A percentile compares a stretch with the other conserved stretches of the same genome.
phyloP scores from a whole-genome alignment of 37 sponge, comb jelly and placozoan genomes.

The Beroe forskalii region DNA sequence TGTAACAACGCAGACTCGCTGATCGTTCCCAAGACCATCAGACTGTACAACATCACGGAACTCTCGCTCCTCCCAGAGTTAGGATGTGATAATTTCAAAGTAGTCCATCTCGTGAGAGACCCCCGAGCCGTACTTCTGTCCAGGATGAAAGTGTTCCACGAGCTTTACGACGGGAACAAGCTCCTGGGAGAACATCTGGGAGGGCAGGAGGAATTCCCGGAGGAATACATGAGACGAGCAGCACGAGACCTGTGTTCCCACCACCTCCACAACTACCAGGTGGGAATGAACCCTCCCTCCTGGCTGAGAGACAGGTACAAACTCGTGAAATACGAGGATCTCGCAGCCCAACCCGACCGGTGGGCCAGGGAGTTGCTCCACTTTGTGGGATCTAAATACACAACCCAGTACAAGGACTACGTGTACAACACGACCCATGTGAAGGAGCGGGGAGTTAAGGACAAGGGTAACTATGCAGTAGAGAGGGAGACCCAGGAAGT shows the following conservation, averaged over 20 bases:
- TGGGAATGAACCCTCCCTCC: background rate
- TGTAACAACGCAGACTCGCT: background rate
- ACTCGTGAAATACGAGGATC: constrained; percentile 44
- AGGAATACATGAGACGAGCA: constrained; percentile 8
- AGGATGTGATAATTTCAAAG: constrained; percentile 40
- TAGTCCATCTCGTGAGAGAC: constrained; percentile 11
- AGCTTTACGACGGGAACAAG: constrained; percentile 45
- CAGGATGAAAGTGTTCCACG: constrained; percentile 17
- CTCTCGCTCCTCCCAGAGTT: background rate
- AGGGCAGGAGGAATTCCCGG: background rate
- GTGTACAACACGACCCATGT: constrained; percentile 20
- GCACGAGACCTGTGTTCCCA: background rate
- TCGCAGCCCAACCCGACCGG: background rate
- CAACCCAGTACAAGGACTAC: background rate
- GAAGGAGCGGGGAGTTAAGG: background rate
- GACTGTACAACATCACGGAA: constrained; percentile 22
- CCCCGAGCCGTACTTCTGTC: constrained; percentile 28
- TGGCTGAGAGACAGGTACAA: constrained; percentile 46
- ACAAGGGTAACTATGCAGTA: background rate
- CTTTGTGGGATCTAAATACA: background rate
- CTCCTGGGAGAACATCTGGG: background rate
- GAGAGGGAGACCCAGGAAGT: constrained; percentile 14
- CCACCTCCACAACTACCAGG: constrained; percentile 42
- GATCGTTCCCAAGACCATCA: constrained; percentile 38
- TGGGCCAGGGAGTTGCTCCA: constrained; percentile 3